A percentile compares a stretch with the other conserved stretches of the same genome.
These are phyloP conservation scores for Lordiphosa stackelbergi DNA, from an alignment of 1,140 invertebrate species.

Conservation along the genomic window DNA sequence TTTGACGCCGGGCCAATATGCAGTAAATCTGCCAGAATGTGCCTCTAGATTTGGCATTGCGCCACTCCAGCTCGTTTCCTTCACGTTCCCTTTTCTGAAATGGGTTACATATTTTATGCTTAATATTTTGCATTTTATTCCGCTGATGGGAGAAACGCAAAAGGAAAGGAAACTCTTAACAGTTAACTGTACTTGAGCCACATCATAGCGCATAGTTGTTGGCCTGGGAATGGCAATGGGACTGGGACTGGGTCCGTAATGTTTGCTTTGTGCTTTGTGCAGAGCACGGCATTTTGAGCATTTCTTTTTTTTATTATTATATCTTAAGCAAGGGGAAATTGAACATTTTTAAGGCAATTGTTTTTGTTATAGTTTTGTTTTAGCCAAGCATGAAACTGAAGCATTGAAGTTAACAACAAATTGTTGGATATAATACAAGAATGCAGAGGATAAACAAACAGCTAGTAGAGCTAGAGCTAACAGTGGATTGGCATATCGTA, in stretches of 20 bases:
- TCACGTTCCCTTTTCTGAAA: constrained; percentile 43
- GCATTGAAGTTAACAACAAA: constrained; percentile 8
- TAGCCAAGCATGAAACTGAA: constrained; percentile 16
- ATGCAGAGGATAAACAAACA: background rate
- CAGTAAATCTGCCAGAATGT: constrained; percentile 77
- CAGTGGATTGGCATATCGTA: too few relatives aligned
- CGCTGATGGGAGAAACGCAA: constrained; percentile 31
- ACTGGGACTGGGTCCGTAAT: constrained; percentile 25
- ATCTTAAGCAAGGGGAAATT: constrained; percentile 32
- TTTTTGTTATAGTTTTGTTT: constrained; percentile 35
- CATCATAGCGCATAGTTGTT: constrained; percentile 6
- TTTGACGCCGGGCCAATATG: constrained; percentile 76
- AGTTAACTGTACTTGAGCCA: constrained; percentile 58
- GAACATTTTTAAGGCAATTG: constrained; percentile 50
- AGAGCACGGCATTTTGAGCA: too few relatives aligned
- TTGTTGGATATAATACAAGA: constrained; percentile 8
- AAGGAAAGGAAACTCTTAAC: constrained; percentile 24
- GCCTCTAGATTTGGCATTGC: constrained; percentile 74
- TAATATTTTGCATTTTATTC: constrained; percentile 76
- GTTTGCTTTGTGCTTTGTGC: constrained; percentile 20
- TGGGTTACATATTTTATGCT: constrained; percentile 77
- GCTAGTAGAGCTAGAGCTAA: constrained; percentile 2
- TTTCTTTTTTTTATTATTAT: too few relatives aligned
- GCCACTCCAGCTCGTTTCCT: background rate
- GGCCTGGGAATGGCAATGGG: constrained; percentile 1